A percentile compares a stretch with the other conserved stretches of the same genome.
phyloP scores from a whole-genome alignment of 2,888 invertebrate genomes.

The Coelogynopora nodosa region DNA sequence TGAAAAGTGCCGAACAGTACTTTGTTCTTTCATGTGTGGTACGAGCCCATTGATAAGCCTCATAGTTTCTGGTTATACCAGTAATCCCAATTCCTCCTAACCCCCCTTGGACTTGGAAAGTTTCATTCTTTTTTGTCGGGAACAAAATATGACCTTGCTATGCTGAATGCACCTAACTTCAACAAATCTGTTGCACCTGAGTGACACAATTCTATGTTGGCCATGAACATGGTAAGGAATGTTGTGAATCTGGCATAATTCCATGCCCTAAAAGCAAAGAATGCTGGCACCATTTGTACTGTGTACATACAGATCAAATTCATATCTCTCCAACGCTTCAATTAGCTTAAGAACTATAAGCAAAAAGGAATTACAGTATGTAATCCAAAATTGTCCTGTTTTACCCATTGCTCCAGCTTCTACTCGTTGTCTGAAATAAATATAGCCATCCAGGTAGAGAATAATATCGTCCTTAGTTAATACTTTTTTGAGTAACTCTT shows the following conservation, averaged over 20 bases:
- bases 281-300: not conserved
- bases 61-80: not conserved
- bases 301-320: not conserved
- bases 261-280: not conserved
- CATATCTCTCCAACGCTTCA: not conserved
- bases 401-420: not conserved
- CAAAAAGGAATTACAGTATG: not conserved
- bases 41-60: not conserved
- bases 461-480: not conserved
- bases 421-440: not conserved
- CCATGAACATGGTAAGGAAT: not conserved
- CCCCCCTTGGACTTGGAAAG: not conserved
- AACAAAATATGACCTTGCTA: not conserved
- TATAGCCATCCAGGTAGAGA: not conserved
- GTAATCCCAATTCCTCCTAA: not conserved
- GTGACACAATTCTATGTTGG: not conserved
- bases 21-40: not conserved
- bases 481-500: not conserved
- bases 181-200: not conserved
- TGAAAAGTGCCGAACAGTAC: not conserved
- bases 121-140: not conserved
- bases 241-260: not conserved
- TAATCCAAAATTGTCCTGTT: not conserved
- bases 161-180: not conserved
- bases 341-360: not conserved